Base-by-base conservation (phyloP, 2,888 invertebrate species). In the Spodoptera picta region DNA sequence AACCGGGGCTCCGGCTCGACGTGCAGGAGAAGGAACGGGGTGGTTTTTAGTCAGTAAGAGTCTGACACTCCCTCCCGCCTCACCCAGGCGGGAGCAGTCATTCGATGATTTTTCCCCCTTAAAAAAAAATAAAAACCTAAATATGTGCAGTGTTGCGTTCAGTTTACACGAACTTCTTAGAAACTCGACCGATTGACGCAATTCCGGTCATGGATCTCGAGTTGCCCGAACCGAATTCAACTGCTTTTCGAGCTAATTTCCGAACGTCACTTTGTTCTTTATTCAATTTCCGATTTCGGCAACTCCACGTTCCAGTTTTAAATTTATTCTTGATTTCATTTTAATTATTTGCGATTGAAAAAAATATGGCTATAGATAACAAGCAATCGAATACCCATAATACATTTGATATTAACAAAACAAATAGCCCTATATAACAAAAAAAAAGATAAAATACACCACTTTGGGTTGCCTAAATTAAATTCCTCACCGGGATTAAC, bases 191-290 rank as follows among this genome's bases (percentile, higher is more conserved):
- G 84, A 76, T 87, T 92, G 91, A 93, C 94, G 92, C 91, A 93
- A 92, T 93, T 93, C 94, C 93, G 93, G 92, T 87, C 90, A 87
- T 91, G 91, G 82, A 91, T 92, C 92, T 89, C 85, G 84, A 87
- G 85, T 87, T 82, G 70, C 73, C 77, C 83, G 85, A 83, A 87
- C 84, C 85, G 81, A 91, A 92, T 90, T 91, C 89, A 87, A 79
- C 86, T 92, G 90, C 93, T 92, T 89, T 90, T 91, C 86, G 87
- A 90, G 90, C 87, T 93, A 93, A 94, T 94, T 93, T 94, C 94
- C 94, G 93, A 92, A 90, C 90, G 92, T 88, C 93, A 92, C 92
- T 93, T 93, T 91, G 90, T 93, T 93, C 92, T 93, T 92, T 92
- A 94, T 93, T 94, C 92, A 93, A 94, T 94, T 93, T 94, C 94